A percentile compares a stretch with the other conserved stretches of the same genome.
Evolutionary conservation across 2,113 vertebrate species (phyloP).

Genomic region (Channa maculata): DNA sequence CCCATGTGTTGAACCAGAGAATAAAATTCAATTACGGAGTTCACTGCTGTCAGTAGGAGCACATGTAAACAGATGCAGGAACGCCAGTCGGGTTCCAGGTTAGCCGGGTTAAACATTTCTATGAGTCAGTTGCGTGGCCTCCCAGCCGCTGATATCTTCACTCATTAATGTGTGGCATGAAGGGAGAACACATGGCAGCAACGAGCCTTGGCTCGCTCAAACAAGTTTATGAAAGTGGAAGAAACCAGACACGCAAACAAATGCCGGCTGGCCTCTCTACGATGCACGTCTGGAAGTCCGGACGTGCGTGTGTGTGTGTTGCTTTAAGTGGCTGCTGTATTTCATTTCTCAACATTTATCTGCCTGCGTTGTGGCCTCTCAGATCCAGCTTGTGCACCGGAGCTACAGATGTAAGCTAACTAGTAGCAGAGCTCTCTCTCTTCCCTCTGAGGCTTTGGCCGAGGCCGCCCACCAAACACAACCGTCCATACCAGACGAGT

Average conservation of each 20-base stretch:
- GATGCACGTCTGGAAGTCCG: constrained; percentile 27
- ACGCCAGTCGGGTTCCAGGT: constrained; percentile 31
- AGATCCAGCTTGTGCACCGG: constrained; percentile 53
- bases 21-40: constrained; percentile 53
- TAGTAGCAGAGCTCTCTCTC: constrained; percentile 70
- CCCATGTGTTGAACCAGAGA: constrained; percentile 58
- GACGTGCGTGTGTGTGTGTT: constrained; percentile 60
- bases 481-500: constrained; percentile 79
- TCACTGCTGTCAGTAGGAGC: constrained; percentile 53
- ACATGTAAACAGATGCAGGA: constrained; percentile 53
- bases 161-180: constrained; percentile 69
- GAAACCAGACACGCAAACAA: constrained; percentile 75
- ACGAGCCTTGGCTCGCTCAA: constrained; percentile 59
- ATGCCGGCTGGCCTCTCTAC: constrained; percentile 36
- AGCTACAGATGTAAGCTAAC: constrained; percentile 78
- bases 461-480: constrained; percentile 67
- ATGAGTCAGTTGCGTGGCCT: constrained; percentile 52
- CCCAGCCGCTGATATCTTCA: constrained; percentile 49
- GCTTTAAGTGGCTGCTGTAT: constrained; percentile 66
- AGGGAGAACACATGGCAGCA: constrained; percentile 73
- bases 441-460: constrained; percentile 47
- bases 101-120: constrained; percentile 49
- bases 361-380: constrained; percentile 62
- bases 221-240: constrained; percentile 53
- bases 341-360: constrained; percentile 72